Base-by-base conservation (phyloP, 2,888 invertebrate species). In the Hanleya hanleyi region DNA sequence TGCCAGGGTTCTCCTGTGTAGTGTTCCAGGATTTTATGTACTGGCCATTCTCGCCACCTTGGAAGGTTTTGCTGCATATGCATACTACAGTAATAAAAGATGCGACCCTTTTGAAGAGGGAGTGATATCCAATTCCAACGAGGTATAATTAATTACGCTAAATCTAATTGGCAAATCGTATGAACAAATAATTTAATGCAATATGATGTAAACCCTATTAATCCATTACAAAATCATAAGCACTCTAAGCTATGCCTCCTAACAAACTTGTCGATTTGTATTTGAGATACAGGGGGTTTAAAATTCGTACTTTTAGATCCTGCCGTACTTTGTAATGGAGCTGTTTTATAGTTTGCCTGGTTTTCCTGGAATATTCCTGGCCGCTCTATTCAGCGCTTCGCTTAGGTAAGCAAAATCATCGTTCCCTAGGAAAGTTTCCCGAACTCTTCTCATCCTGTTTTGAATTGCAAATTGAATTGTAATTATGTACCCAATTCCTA, bases 21-120 rank as follows among this genome's bases (percentile, higher is more conserved):
- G 79, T 69, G 66, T 77, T 6, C 82, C 84, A 0, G 37, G 83
- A 61, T 66, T 73, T 29, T 15, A 82, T 0, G 1, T 81, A 0
- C 78, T 81, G 41, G 82, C 80, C 2, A 22, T 64, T 9, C 47
- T 79, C 1, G 72, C 84, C 9, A 64, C 68, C 38, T 41, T 83
- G 15, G 75, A 76, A 1, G 84, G 85, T 0, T 62, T 84, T 3
- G 66, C 82, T 32, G 66, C 84, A 41, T 84, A 81, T 66, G 82
- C 82, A 12, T 84, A 84, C 68, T 82, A 77, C 68, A 73, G 70
- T 18, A 73, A 65, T 32, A 68, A 73, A 22, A 57, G 79, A 18
- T 85, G 85, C 69, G 84, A 81, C 51, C 83, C 84, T 0, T 71
- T 80, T 18, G 47, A 33, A 35, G 81, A 77, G 9, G 82, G 83